Base-by-base conservation (phyloP, 2,888 invertebrate species). In the Gasteruption jaculator region DNA sequence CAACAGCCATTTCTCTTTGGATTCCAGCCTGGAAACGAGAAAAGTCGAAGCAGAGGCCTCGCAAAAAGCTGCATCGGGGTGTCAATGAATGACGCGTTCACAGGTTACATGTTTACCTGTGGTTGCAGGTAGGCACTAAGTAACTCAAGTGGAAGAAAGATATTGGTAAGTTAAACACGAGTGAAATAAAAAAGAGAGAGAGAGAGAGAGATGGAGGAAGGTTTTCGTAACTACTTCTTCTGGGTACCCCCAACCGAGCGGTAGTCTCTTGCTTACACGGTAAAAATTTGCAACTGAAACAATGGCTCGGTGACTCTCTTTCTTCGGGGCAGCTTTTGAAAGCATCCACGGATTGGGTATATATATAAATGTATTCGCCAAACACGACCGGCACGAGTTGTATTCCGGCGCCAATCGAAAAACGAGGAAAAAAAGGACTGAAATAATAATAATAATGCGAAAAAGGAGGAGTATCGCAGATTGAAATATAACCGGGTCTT, bases 221-320 rank as follows among this genome's bases (percentile, higher is more conserved):
- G n/a, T n/a, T n/a, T n/a, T n/a, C n/a, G n/a, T n/a, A n/a, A n/a
- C n/a, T n/a, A n/a, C n/a, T n/a, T n/a, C n/a, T 24, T 50, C 49
- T 49, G 52, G 55, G 54, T 56, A 60, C 63, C 63, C 63, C 63
- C 63, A 53, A 57, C 46, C 30, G 59, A 57, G 58, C 45, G 43
- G 55, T 50, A 52, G 43, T 53, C 43, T 45, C 43, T 43, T 50
- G 53, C 48, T 53, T 61, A 65, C 61, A 67, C 51, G 64, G 48
- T 54, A 66, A 65, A 67, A 66, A 67, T 67, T 65, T 65, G 65
- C 65, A 66, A 65, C 56, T 61, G 60, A 59, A 64, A 67, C 67
- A 67, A 66, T 67, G 60, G 63, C 53, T 50, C 51, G 48, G 48
- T 53, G 49, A 35, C 48, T 47, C 48, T 42, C 50, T 38, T 45